Evolutionary conservation across 1,140 invertebrate genomes (phyloP).

Genomic region (Tribolium castaneum): DNA sequence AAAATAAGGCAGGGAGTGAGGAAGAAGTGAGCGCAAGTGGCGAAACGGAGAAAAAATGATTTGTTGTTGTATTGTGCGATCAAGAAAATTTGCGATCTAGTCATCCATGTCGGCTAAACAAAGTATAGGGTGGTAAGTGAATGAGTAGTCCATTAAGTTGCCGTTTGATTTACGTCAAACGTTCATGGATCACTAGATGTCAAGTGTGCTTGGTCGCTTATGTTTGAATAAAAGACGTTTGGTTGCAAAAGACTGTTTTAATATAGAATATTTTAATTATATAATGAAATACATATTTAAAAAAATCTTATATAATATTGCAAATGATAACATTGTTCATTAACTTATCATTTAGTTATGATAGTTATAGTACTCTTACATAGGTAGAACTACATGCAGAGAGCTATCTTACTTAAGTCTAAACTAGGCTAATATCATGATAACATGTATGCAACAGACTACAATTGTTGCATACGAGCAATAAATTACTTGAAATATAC

Average conservation of each 20-base stretch:
- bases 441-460: constrained; percentile 53
- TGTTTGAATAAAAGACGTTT: neutral
- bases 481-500: constrained; percentile 58
- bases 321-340: constrained; percentile 55
- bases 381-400: constrained; percentile 57
- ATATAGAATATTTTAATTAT: constrained; percentile 60
- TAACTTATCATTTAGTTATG: constrained; percentile 54
- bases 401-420: constrained; percentile 57
- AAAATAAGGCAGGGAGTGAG: constrained; percentile 20
- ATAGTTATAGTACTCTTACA: constrained; percentile 51
- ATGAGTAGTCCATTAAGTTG: too few species aligned
- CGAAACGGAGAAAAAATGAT: constrained; percentile 3
- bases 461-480: constrained; percentile 51
- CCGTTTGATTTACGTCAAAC: too few species aligned
- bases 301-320: constrained; percentile 62
- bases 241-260: constrained; percentile 18
- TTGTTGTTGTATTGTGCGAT: neutral
- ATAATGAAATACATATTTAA: constrained; percentile 61
- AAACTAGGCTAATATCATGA: constrained; percentile 59
- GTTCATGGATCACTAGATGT: too few species aligned
- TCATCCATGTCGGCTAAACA: too few species aligned
- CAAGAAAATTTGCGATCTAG: neutral
- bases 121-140: too few species aligned
- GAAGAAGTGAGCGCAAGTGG: neutral
- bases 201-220: neutral